These are phyloP conservation scores for Strix uralensis DNA, from an alignment of 2,113 vertebrate species.

Conservation along the genomic window DNA sequence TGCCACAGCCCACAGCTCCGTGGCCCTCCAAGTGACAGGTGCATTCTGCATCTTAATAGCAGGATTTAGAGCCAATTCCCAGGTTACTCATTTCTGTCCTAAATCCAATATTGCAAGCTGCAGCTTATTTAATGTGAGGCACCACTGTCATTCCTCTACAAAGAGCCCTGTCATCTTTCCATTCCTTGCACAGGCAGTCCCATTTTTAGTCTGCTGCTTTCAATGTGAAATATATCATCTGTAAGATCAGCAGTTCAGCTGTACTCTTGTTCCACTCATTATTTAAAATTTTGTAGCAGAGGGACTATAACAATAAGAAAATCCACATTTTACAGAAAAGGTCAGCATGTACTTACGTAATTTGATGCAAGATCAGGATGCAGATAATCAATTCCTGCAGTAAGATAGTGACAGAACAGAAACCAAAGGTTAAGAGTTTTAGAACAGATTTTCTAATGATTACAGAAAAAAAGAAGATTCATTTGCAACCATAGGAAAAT, in stretches of 20 bases:
- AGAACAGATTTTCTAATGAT: background rate
- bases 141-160: background rate
- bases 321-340: background rate
- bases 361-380: slow-evolving; percentile 94
- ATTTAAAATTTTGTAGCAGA: background rate
- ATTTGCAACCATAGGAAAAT: background rate
- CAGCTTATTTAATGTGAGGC: background rate
- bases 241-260: background rate
- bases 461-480: background rate
- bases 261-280: background rate
- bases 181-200: background rate
- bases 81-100: background rate
- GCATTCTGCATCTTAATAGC: slow-evolving; percentile 11
- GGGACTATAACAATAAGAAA: background rate
- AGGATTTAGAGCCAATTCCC: slow-evolving; percentile 3
- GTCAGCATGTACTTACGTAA: slow-evolving; percentile 85
- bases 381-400: slow-evolving; percentile 94
- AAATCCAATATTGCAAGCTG: background rate
- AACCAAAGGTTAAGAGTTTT: slow-evolving; percentile 45
- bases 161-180: background rate
- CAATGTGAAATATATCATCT: background rate
- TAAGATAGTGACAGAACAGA: slow-evolving; percentile 58
- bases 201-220: background rate
- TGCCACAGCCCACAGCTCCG: background rate
- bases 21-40: background rate